Conservation (phyloP, 30 jellyfish, hydroid and myxozoan species). For the Rhopilema esculentum region DNA sequence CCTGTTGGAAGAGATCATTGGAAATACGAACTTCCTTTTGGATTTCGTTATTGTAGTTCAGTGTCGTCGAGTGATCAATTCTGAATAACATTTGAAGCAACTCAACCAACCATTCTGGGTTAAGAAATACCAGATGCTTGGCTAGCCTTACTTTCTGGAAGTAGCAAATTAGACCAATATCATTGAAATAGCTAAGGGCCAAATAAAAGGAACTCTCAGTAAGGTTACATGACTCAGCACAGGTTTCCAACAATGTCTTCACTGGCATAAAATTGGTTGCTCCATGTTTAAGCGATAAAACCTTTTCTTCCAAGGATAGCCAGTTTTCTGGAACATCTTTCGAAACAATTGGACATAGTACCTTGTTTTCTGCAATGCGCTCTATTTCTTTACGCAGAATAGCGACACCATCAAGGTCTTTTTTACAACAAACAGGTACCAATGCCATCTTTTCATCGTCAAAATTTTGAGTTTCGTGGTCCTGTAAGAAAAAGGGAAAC, state of each 20-base stretch:
- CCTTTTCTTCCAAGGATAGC: constrained; percentile 63
- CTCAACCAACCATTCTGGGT: constrained; percentile 71
- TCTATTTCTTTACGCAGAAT: constrained; percentile 74
- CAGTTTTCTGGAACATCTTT: constrained; percentile 77
- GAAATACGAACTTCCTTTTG: background rate
- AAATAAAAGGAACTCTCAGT: constrained; percentile 23
- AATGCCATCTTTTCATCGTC: constrained; percentile 11
- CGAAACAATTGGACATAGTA: constrained; percentile 69
- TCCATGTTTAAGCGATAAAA: constrained; percentile 30
- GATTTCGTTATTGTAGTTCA: constrained; percentile 26
- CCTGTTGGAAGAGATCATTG: constrained; percentile 63
- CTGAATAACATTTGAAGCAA: constrained; percentile 71
- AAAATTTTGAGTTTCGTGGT: background rate
- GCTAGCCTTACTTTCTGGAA: constrained; percentile 36
- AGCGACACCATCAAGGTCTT: constrained; percentile 55
- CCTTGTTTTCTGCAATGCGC: constrained; percentile 51
- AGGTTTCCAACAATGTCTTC: constrained; percentile 19
- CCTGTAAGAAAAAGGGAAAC: background rate
- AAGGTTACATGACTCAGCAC: background rate
- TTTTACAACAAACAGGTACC: constrained; percentile 75
- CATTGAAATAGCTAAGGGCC: constrained; percentile 76
- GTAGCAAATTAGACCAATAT: constrained; percentile 68
- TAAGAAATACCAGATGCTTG: constrained; percentile 61
- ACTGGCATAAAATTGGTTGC: constrained; percentile 49
- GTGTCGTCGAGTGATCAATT: constrained; percentile 50